Evolutionary conservation across 1,140 invertebrate species (phyloP).

Genomic region (Cardiocondyla obscurior): DNA sequence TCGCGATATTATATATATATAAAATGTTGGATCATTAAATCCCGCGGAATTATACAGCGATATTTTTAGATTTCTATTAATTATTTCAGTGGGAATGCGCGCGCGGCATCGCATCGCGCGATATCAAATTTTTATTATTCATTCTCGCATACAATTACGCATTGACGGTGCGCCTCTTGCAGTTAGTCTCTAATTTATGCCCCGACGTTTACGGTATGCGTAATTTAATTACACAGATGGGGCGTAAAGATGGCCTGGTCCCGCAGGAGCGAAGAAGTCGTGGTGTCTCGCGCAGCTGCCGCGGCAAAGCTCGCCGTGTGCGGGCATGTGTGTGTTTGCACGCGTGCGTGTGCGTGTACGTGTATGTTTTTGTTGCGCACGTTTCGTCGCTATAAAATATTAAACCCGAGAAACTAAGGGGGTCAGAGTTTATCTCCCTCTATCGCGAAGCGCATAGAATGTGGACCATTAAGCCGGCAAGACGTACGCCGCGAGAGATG

Average conservation of each 20-base stretch:
- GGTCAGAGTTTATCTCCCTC: constrained; percentile 37
- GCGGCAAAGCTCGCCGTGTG: not conserved
- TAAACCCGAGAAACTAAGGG: constrained; percentile 40
- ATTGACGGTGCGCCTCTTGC: not conserved
- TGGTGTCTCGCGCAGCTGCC: constrained; percentile 37
- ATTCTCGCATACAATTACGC: not conserved
- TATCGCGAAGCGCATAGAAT: constrained; percentile 43
- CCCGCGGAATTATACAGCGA: not conserved
- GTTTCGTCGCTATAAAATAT: constrained; percentile 52
- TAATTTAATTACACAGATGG: constrained; percentile 79
- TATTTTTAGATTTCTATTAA: not conserved
- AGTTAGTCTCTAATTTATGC: constrained; percentile 71
- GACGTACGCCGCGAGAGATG: constrained; percentile 7
- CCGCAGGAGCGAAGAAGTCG: constrained; percentile 22
- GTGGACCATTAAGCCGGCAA: constrained; percentile 37
- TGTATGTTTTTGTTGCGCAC: constrained; percentile 45
- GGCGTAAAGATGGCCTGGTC: constrained; percentile 72
- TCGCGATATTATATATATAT: not conserved
- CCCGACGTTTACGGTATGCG: constrained; percentile 73
- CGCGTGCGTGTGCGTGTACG: too few relatives aligned
- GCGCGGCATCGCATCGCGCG: too few relatives aligned
- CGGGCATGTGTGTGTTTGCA: too few relatives aligned
- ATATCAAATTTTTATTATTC: not conserved
- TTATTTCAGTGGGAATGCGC: not conserved
- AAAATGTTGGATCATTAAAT: not conserved